Percentiles rank a stretch among this genome's conserved stretches.
phyloP scores from a whole-genome alignment of 2,797 vertebrate genomes.

The Poeciliopsis turneri region DNA sequence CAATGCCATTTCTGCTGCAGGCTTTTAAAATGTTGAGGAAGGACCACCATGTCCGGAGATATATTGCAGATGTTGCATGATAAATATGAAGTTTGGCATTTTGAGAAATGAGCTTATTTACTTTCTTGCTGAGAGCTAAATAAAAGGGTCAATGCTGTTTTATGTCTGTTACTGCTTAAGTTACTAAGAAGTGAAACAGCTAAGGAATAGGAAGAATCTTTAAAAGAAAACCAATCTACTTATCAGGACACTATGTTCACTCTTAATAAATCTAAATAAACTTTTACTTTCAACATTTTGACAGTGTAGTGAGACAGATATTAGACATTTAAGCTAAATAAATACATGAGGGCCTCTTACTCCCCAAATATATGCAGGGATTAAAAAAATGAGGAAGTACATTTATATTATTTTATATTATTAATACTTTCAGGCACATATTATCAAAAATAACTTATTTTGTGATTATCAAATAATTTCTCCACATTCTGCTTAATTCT shows the following conservation, averaged over 20 bases:
- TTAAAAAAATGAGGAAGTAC: background rate
- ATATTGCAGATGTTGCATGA: background rate
- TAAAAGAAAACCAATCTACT: background rate
- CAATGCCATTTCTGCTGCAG: background rate
- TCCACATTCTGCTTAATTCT: background rate
- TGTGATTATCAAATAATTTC: background rate
- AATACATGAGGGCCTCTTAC: background rate
- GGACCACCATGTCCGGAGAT: background rate
- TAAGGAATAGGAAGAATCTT: background rate
- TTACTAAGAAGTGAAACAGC: background rate
- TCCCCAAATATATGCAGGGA: background rate
- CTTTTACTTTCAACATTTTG: background rate
- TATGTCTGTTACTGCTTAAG: background rate
- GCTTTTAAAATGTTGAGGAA: slow-evolving; percentile 6
- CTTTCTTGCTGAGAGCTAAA: background rate
- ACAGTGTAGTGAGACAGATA: background rate
- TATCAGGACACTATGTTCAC: background rate
- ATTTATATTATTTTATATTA: background rate
- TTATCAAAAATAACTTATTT: background rate
- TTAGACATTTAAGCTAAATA: background rate
- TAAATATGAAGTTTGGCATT: slow-evolving; percentile 9
- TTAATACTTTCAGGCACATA: background rate
- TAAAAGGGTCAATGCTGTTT: background rate
- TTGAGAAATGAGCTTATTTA: slow-evolving; percentile 3
- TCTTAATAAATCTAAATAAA: slow-evolving; percentile 2